Evolutionary conservation across 92 coral and sea anemone species (phyloP), one percentile per base, ranked within the genome.

Genomic region (Siderastrea radians): DNA sequence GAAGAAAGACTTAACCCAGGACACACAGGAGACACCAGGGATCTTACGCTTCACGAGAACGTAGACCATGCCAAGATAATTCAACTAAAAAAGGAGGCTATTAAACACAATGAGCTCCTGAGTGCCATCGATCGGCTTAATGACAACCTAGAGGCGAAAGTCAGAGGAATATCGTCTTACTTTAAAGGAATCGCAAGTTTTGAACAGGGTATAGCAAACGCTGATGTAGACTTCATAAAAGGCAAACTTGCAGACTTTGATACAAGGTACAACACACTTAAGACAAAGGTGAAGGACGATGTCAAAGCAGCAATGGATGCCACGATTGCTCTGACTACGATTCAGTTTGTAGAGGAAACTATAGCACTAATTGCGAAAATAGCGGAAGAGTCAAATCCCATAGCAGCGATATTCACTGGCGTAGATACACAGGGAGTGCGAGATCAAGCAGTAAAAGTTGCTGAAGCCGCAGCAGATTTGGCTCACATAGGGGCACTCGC

Each of bases 171-270:
- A 49, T 72, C 95, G n/a, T 44, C 67, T 12, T 92, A 83, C 49
- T 88, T 92, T 49, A 43, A 60, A 51, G 92, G 78, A 55, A 53
- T 92, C 10, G 88, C 95, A 38, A 66, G 52, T 26, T 92, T 69
- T 74, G 95, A 92, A 13, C 83, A 92, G 79, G 90, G 90, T 6
- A 92, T 92, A 61, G 95, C 95, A 12, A 75, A 88, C 43, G 90
- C 85, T 19, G 95, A 92, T 55, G 82, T 51, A 2, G 85, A 17
- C 0, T 92, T 88, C 68, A 89, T 92, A 38, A 60, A 47, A 9
- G 87, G 77, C 69, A 63, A 79, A 43, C 86, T 92, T 12, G 38
- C 16, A 7, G 54, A 67, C 10, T 92, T 82, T 70, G 79, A 79
- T 7, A 12, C 51, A 44, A 12, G 52, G 12, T 52, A 69, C 11